Base-by-base conservation (phyloP, 2,888 invertebrate species). In the Lithophane leautieri region DNA sequence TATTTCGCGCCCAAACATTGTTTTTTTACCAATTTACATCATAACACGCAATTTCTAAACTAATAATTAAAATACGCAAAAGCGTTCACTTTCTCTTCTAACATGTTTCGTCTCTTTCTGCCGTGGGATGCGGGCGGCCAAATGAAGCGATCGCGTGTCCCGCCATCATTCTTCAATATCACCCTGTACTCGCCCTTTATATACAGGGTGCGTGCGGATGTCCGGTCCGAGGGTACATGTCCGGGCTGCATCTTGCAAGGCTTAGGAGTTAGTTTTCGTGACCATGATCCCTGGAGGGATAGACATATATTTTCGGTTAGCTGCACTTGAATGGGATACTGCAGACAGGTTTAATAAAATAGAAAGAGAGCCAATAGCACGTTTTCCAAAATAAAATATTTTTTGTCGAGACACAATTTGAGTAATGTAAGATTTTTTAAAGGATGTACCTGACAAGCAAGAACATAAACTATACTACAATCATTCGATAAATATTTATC, bases 101-200 rank as follows among this genome's bases (percentile, higher is more conserved):
- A 47, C 25, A 72, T 76, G 42, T 81, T 84, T 80, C 66, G 70
- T 89, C 90, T 84, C 86, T 40, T 73, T 90, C 90, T 73, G 60
- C 44, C 88, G 50, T 67, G 73, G 78, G 79, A 83, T 85, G 86
- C 86, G 94, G 94, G 92, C 93, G 92, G 86, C 90, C 89, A 95
- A 96, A 96, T 94, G 96, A 95, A 93, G 93, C 89, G 85, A 96
- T 96, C 94, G 96, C 96, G 96, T 96, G 96, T 87, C 90, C 84
- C 58, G 65, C 73, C 84, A 78, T 93, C 94, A 95, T 96, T 93
- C 91, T 89, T 95, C 95, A 95, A 92, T 93, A 94, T 89, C 89
- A 88, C 86, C 82, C 80, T 86, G 75, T 81, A 85, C 86, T 86
- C 89, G 86, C 89, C 89, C 86, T 86, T 82, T 78, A 73, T 78